phyloP scores from a whole-genome alignment of 1,140 invertebrate genomes.

The Aphelinus certus region DNA sequence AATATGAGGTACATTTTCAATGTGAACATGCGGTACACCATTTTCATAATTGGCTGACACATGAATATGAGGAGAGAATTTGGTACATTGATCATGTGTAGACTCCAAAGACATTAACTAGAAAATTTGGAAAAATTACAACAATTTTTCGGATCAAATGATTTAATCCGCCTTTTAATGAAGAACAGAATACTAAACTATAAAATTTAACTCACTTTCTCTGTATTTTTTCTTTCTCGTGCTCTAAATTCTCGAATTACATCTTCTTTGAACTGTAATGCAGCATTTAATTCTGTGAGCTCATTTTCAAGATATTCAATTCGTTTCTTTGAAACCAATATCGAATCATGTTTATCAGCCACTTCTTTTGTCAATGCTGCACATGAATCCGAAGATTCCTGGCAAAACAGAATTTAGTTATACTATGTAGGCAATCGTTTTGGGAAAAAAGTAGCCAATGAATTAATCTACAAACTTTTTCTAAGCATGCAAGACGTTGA shows the following conservation, averaged over 20 bases:
- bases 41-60: constrained; percentile 26
- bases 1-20: constrained; percentile 16
- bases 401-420: background rate
- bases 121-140: background rate
- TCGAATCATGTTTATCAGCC: constrained; percentile 63
- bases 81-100: constrained; percentile 1
- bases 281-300: constrained; percentile 59
- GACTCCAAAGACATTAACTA: constrained; percentile 16
- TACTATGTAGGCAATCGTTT: too few species aligned
- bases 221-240: constrained; percentile 56
- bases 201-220: constrained; percentile 4
- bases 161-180: too few species aligned
- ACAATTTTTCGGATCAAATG: too few species aligned
- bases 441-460: too few species aligned
- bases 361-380: constrained; percentile 65
- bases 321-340: constrained; percentile 58
- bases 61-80: constrained; percentile 26
- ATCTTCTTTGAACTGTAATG: constrained; percentile 66
- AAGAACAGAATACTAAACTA: background rate
- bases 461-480: constrained; percentile 54
- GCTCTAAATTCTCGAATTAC: constrained; percentile 68
- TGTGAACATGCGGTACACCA: constrained; percentile 19
- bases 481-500: constrained; percentile 45
- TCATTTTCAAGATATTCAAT: constrained; percentile 62
- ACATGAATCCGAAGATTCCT: constrained; percentile 61